Conservation (phyloP, 2,797 vertebrate species). For the Micrastur ruficollis region DNA sequence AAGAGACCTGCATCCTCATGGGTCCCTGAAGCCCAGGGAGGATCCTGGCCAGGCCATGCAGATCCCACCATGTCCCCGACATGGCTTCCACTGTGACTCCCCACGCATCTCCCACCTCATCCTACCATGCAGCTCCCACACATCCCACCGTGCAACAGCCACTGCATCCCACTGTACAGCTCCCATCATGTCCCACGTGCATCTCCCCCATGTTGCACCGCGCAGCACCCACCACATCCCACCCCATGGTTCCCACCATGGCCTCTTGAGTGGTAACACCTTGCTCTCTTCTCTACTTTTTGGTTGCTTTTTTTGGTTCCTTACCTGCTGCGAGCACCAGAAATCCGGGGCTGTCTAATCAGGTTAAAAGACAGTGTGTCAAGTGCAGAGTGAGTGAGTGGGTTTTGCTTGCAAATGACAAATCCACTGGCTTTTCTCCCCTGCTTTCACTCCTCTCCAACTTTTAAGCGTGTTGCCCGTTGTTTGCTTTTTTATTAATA, state of each 20-base stretch:
- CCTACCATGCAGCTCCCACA: fast-evolving
- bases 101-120: not conserved
- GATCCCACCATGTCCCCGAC: not conserved
- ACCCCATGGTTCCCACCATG: not conserved
- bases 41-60: not conserved
- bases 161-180: fast-evolving
- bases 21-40: not conserved
- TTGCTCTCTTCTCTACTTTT: not conserved
- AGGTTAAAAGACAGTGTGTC: not conserved
- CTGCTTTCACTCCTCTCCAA: not conserved
- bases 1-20: not conserved
- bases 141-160: not conserved
- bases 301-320: not conserved
- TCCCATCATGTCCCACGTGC: not conserved
- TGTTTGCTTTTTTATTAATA: slow-evolving; percentile 62
- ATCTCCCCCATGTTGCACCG: not conserved
- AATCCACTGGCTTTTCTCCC: slow-evolving; percentile 10
- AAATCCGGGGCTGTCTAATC: not conserved
- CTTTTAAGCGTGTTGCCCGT: slow-evolving; percentile 46
- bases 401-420: slow-evolving; percentile 34
- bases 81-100: not conserved
- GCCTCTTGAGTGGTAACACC: not conserved
- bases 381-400: not conserved
- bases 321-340: not conserved
- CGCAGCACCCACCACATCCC: not conserved